phyloP scores from a whole-genome alignment of 2,113 vertebrate genomes.

The Trematomus loennbergii region DNA sequence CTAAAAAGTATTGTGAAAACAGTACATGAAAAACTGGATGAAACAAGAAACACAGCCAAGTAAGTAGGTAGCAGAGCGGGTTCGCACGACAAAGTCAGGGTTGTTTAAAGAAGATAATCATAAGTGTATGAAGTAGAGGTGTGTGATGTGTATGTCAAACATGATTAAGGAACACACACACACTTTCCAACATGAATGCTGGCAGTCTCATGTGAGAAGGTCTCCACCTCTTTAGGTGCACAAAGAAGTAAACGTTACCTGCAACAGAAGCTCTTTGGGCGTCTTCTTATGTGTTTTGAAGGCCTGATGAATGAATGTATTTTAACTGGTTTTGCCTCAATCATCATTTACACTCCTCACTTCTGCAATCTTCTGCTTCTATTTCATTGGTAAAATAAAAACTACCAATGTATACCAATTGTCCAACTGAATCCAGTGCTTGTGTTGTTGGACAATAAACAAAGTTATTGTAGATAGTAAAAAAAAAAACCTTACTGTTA shows the following conservation, averaged over 20 bases:
- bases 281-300: neutral
- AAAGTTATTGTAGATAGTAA: no score
- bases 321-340: neutral
- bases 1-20: neutral
- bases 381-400: neutral
- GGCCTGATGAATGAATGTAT: neutral
- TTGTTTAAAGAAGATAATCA: conserved; percentile 26
- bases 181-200: conserved; percentile 1
- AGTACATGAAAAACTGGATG: conserved; percentile 16
- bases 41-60: neutral
- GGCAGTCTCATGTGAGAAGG: neutral
- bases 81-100: conserved; percentile 3
- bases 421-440: neutral
- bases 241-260: neutral
- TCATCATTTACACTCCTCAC: neutral
- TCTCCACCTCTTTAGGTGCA: neutral
- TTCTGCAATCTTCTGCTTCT: neutral
- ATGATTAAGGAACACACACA: neutral
- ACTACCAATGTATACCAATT: neutral
- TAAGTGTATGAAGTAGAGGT: conserved; percentile 3
- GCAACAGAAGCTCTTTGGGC: neutral
- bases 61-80: neutral
- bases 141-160: conserved; percentile 7
- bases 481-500: neutral
- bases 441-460: neutral